Conservation (phyloP, 2,797 vertebrate species). For the Melanotaenia boesemani region DNA sequence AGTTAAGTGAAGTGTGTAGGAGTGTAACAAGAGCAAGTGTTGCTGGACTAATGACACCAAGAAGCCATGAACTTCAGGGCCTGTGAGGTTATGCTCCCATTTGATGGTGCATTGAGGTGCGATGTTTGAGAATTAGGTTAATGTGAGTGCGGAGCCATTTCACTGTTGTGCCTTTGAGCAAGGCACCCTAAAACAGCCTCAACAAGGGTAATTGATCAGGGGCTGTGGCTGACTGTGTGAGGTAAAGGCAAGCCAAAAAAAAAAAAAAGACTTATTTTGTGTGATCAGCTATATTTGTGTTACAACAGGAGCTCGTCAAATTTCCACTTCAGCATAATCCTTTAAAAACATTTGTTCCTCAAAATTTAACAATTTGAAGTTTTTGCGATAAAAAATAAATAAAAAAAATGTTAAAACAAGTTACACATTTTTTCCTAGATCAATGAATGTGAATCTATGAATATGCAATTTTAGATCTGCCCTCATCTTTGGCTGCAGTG, state of each 20-base stretch:
- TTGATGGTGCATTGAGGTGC: neutral
- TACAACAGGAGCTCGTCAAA: neutral
- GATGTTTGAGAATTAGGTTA: neutral
- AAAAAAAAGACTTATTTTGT: neutral
- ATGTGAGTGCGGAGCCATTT: conserved; percentile 14
- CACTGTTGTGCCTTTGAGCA: conserved; percentile 23
- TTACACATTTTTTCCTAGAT: neutral
- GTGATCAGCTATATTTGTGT: neutral
- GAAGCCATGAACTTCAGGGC: conserved; percentile 24
- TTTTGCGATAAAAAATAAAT: neutral
- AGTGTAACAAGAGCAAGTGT: conserved; percentile 57
- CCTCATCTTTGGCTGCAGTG: no score
- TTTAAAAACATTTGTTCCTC: neutral
- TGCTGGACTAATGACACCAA: conserved; percentile 38
- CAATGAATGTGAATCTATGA: neutral
- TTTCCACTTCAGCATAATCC: no score
- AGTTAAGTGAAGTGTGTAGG: conserved; percentile 42
- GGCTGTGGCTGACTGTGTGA: neutral
- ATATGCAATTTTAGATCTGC: neutral
- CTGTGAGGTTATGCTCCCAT: conserved; percentile 36
- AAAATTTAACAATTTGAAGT: neutral
- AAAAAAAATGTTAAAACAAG: neutral
- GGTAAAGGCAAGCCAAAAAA: neutral
- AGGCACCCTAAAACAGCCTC: neutral
- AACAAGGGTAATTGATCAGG: neutral